Base-by-base conservation (phyloP, 2,113 vertebrate genomes). In the Macquaria australasica region DNA sequence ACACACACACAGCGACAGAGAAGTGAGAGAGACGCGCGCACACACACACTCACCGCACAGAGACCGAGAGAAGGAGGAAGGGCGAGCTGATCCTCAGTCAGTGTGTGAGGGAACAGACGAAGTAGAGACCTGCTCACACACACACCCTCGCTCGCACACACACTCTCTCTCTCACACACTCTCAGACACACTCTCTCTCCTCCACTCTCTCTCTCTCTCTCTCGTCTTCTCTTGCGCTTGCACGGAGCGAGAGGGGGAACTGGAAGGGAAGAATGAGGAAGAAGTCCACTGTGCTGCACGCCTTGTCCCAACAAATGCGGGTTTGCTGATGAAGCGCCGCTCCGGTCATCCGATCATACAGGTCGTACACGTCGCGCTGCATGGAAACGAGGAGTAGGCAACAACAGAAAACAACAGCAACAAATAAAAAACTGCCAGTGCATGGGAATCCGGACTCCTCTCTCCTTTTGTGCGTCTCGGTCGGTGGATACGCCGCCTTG, bases 211-310 rank as follows among this genome's bases (percentile, higher is more conserved):
- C 28, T 58, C 74, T 45, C 81, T 15, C 73, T 55, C 81, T 18
- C 66, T 72, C 60, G n/a, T 15, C 41, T 20, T 80, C 79, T 76
- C 67, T 55, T 53, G 77, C 68, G 76, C 73, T 76, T 71, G 34
- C 73, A 73, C 68, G 64, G 82, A 81, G 75, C 48, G 43, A 87
- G 73, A 73, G 84, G 76, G 83, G 70, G 37, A 79, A 79, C 64
- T 74, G 77, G 81, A 70, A 84, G 75, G 92, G 85, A 95, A 95
- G 95, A 95, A 96, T 95, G 95, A 95, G 95, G 95, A 96, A 96
- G 95, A 94, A 89, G 91, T 93, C 90, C 86, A 77, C 87, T 7
- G 37, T 73, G 72, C 86, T 82, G 89, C 92, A 90, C 93, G 87
- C 91, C 85, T 92, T 87, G 89, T 92, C 88, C 90, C 90, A 82